Conservation (phyloP, 2,888 invertebrate species). For the Rhagonycha fulva region DNA sequence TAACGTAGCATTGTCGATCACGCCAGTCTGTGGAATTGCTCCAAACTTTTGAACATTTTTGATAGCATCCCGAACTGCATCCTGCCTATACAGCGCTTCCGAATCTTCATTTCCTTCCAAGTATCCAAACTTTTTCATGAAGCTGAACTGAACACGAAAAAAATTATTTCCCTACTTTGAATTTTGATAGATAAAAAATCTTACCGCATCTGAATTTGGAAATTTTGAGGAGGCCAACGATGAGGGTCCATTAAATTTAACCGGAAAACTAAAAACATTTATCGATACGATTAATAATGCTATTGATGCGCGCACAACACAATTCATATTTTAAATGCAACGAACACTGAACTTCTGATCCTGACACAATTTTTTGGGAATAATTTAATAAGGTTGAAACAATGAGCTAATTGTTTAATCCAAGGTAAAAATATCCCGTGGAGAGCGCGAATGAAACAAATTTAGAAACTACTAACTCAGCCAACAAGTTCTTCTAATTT, state of each 20-base stretch:
- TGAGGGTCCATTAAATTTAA: not conserved
- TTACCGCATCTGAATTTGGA: conserved; percentile 17
- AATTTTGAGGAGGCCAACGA: not conserved
- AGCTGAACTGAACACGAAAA: conserved; percentile 59
- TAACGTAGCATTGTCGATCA: conserved; percentile 66
- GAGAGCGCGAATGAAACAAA: not conserved
- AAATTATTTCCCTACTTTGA: not conserved
- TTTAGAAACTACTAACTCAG: not conserved
- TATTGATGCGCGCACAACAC: not conserved
- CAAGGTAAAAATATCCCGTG: not conserved
- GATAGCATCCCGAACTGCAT: conserved; percentile 66
- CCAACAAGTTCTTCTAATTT: not conserved
- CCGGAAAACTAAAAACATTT: not conserved
- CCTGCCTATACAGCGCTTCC: conserved; percentile 65
- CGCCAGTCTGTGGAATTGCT: conserved; percentile 69
- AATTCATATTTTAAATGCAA: not conserved
- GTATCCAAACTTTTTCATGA: conserved; percentile 74
- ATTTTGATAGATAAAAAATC: not conserved
- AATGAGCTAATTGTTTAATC: not conserved
- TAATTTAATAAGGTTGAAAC: not conserved
- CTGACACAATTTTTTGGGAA: not conserved
- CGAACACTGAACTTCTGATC: not conserved
- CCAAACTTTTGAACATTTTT: conserved; percentile 73
- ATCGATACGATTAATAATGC: not conserved
- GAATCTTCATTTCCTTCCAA: conserved; percentile 59